Percentiles rank a stretch among this genome's conserved stretches.
Conservation (phyloP, 2,797 vertebrate genomes). For the Nannoperca australis region DNA sequence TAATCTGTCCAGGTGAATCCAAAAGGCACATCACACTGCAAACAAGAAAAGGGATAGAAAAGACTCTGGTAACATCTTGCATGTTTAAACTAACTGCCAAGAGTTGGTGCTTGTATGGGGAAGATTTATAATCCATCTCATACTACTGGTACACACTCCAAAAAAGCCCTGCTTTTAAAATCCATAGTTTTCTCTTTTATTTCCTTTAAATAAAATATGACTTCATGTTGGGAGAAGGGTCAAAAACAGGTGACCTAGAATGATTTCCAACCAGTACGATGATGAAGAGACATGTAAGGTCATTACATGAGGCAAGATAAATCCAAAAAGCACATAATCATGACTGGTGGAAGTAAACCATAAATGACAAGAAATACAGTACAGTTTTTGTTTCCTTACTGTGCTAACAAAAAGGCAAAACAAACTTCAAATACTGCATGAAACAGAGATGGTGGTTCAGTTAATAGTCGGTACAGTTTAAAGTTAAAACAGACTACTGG, state of each 20-base stretch:
- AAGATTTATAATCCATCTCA: not conserved
- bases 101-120: not conserved
- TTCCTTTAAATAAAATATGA: conserved; percentile 70
- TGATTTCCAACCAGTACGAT: conserved; percentile 38
- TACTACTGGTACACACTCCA: conserved; percentile 6
- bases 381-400: conserved; percentile 26
- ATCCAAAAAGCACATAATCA: conserved; percentile 56
- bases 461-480: conserved; percentile 27
- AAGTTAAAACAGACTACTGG: conserved; percentile 34
- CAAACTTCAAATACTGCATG: conserved; percentile 73
- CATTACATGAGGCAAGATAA: conserved; percentile 48
- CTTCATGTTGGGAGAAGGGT: conserved; percentile 34
- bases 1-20: conserved; percentile 21
- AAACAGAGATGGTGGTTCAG: conserved; percentile 46
- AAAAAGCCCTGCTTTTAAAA: conserved; percentile 56
- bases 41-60: not conserved
- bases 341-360: conserved; percentile 44
- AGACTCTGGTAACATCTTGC: conserved; percentile 9
- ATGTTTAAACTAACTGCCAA: conserved; percentile 12
- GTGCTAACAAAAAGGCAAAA: conserved; percentile 57
- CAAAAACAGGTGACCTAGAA: conserved; percentile 5
- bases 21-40: conserved; percentile 60
- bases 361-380: conserved; percentile 53
- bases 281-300: conserved; percentile 34
- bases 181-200: conserved; percentile 55